Evolutionary conservation across 2,888 invertebrate genomes (phyloP).

Genomic region (Caenorhabditis sulstoni): DNA sequence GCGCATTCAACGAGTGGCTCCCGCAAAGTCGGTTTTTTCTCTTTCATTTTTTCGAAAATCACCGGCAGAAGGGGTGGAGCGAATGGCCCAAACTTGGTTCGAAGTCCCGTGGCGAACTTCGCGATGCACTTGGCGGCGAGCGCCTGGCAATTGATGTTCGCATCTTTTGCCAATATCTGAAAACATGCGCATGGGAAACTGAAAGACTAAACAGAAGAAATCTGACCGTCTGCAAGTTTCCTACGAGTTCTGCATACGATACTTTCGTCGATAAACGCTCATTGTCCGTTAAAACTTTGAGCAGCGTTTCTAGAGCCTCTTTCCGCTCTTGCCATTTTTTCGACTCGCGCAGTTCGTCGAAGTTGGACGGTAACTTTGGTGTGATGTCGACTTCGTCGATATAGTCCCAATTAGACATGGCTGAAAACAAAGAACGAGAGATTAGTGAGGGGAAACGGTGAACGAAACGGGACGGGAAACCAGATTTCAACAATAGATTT

Average conservation of each 20-base stretch:
- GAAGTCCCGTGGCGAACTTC: constrained; percentile 89
- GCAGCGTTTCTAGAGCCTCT: constrained; percentile 88
- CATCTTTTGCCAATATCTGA: constrained; percentile 92
- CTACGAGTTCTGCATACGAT: constrained; percentile 92
- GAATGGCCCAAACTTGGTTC: constrained; percentile 87
- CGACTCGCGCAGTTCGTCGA: constrained; percentile 93
- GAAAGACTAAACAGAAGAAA: neutral
- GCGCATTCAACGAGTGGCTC: constrained; percentile 90
- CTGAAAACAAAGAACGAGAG: constrained; percentile 6
- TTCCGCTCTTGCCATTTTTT: constrained; percentile 96
- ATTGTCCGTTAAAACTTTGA: constrained; percentile 80
- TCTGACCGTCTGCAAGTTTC: constrained; percentile 89
- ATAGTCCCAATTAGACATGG: constrained; percentile 85
- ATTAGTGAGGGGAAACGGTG: neutral
- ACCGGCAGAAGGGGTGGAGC: constrained; percentile 82
- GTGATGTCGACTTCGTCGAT: constrained; percentile 94
- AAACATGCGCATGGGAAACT: neutral
- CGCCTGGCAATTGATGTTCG: constrained; percentile 94
- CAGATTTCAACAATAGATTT: constrained; percentile 50
- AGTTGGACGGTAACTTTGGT: constrained; percentile 93
- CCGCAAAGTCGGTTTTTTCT: constrained; percentile 94
- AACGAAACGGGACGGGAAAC: constrained; percentile 1
- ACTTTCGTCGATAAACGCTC: constrained; percentile 90
- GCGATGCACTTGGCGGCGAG: constrained; percentile 90
- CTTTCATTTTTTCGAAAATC: constrained; percentile 95